Evolutionary conservation across 2,888 invertebrate species (phyloP).

Genomic region (Noctua fimbriata): DNA sequence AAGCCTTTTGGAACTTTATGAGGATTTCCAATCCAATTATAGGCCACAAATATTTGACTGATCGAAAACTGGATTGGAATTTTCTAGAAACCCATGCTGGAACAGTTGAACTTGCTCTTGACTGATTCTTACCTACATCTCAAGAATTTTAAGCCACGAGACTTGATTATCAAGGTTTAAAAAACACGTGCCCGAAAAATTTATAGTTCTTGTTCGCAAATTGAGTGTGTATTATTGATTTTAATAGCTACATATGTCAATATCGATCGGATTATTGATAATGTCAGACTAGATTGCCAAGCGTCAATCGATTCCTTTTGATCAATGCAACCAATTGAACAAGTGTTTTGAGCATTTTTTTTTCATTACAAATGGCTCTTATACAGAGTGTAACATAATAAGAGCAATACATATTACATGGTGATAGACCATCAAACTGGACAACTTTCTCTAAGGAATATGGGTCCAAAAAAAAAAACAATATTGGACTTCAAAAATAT

Average conservation of each 20-base stretch:
- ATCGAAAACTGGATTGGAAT: neutral
- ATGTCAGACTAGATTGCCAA: neutral
- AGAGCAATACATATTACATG: neutral
- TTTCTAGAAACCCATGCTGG: neutral
- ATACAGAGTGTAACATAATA: neutral
- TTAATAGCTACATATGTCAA: conserved; percentile 5
- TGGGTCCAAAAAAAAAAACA: no score
- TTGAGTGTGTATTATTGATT: conserved; percentile 17
- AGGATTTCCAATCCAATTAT: neutral
- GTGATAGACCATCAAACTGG: neutral
- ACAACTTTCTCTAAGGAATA: neutral
- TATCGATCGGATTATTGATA: conserved; percentile 9
- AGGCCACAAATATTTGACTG: neutral
- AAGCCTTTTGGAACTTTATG: neutral
- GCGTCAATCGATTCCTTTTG: neutral
- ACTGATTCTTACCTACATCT: neutral
- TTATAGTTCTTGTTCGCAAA: neutral
- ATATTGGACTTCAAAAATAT: no score
- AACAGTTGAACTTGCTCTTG: neutral
- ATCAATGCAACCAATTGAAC: neutral
- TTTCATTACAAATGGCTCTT: neutral
- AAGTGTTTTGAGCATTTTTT: neutral
- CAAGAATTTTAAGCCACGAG: neutral
- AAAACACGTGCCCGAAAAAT: conserved; percentile 8
- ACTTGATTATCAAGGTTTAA: conserved; percentile 9